Conservation (phyloP, 1,140 invertebrate species). For the Zelostemma sp. region DNA sequence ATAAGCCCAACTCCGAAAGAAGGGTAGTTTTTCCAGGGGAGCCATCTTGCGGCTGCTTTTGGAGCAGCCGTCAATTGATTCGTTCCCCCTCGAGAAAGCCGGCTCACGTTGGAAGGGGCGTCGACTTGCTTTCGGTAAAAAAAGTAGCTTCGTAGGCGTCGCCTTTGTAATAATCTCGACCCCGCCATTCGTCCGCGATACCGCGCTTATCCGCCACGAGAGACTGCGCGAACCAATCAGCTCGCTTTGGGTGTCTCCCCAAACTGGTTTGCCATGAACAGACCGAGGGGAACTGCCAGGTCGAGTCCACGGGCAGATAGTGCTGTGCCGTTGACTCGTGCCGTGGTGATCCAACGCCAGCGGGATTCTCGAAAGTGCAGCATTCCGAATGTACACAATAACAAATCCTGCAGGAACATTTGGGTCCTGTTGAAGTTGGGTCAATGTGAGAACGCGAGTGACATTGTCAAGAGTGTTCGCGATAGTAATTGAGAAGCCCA, state of each 20-base stretch:
- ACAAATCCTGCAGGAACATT: not conserved
- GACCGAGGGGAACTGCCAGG: slow-evolving; percentile 60
- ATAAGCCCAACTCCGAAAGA: slow-evolving; percentile 40
- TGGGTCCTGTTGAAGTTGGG: not conserved
- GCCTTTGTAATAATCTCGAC: slow-evolving; percentile 42
- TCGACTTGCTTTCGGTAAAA: slow-evolving; percentile 64
- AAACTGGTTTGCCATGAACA: slow-evolving; percentile 59
- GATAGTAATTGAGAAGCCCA: too few relatives aligned
- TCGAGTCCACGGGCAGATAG: slow-evolving; percentile 63
- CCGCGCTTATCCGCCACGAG: slow-evolving; percentile 41
- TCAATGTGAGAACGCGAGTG: not conserved
- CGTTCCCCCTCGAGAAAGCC: slow-evolving; percentile 55
- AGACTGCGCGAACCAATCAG: slow-evolving; percentile 41
- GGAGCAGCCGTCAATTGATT: slow-evolving; percentile 69
- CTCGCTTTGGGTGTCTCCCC: slow-evolving; percentile 54
- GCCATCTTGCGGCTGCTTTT: slow-evolving; percentile 70
- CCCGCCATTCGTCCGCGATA: slow-evolving; percentile 51
- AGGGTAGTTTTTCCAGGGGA: slow-evolving; percentile 64
- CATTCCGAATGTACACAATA: slow-evolving; percentile 10
- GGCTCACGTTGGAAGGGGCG: slow-evolving; percentile 49
- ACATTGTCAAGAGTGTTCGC: not conserved
- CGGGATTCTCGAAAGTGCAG: slow-evolving; percentile 50
- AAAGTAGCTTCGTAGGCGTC: slow-evolving; percentile 53
- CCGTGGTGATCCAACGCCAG: slow-evolving; percentile 61
- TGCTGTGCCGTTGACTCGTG: slow-evolving; percentile 69